Conservation (phyloP, 2,113 vertebrate genomes). For the Poeciliopsis occidentalis region DNA sequence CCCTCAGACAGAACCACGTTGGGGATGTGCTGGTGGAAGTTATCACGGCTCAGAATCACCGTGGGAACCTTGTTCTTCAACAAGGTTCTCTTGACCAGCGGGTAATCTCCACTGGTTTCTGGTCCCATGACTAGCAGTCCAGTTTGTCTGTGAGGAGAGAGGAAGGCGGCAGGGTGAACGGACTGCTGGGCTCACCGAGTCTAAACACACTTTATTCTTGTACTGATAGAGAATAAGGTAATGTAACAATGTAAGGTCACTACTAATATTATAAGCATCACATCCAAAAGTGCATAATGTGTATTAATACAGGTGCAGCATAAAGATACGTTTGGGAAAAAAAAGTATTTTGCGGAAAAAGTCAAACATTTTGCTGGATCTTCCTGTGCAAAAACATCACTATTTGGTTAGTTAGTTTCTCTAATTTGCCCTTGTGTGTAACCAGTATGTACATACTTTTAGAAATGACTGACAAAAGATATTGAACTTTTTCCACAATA, state of each 20-base stretch:
- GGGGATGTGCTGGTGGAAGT: conserved; percentile 80
- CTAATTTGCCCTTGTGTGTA: too few species aligned
- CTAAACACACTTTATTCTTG: conserved; percentile 30
- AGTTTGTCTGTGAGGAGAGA: conserved; percentile 71
- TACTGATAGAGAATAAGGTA: neutral
- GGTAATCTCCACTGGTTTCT: conserved; percentile 68
- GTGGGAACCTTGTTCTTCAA: conserved; percentile 67
- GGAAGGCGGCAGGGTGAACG: neutral
- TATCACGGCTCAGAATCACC: conserved; percentile 60
- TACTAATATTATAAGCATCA: conserved; percentile 27
- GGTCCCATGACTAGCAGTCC: conserved; percentile 85
- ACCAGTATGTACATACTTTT: too few species aligned
- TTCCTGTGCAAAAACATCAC: too few species aligned
- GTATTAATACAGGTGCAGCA: too few species aligned
- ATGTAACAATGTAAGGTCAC: neutral
- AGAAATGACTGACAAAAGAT: too few species aligned
- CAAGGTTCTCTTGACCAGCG: conserved; percentile 71
- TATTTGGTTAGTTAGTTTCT: too few species aligned
- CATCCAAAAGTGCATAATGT: conserved; percentile 40
- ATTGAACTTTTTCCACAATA: too few species aligned
- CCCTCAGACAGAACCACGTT: conserved; percentile 73
- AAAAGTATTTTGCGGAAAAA: neutral
- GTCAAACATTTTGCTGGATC: too few species aligned
- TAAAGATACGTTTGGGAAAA: neutral
- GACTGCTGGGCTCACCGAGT: conserved; percentile 7